Percentiles rank a stretch among this genome's conserved stretches.
phyloP scores from a whole-genome alignment of 2,113 vertebrate species.

The Tauraco erythrolophus region DNA sequence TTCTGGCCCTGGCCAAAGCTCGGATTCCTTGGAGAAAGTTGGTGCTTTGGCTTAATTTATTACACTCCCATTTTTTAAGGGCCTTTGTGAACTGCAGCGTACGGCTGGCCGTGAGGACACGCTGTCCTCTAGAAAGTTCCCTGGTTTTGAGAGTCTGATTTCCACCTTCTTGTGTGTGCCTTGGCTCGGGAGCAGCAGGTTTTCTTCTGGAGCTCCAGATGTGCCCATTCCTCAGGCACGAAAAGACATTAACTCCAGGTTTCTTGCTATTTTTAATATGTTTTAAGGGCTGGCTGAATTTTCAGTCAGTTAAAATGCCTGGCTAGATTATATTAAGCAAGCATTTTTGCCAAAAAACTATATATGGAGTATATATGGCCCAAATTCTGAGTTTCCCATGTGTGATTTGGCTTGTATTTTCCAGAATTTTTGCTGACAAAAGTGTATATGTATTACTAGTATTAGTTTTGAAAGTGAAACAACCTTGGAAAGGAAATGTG shows the following conservation, averaged over 20 bases:
- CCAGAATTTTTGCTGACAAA: neutral
- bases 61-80: neutral
- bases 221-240: neutral
- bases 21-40: neutral
- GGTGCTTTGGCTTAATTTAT: neutral
- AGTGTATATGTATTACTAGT: neutral
- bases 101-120: neutral
- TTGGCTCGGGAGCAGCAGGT: neutral
- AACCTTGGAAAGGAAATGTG: neutral
- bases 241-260: neutral
- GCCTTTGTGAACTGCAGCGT: neutral
- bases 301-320: neutral
- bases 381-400: neutral
- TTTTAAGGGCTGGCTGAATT: neutral
- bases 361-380: neutral
- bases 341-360: neutral
- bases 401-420: neutral
- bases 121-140: neutral
- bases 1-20: neutral
- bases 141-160: fast-evolving
- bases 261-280: neutral
- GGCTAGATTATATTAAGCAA: neutral
- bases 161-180: neutral
- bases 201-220: neutral
- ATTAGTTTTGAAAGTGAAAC: neutral